Evolutionary conservation across 2,797 vertebrate species (phyloP).

Genomic region (Bovichtus variegatus): DNA sequence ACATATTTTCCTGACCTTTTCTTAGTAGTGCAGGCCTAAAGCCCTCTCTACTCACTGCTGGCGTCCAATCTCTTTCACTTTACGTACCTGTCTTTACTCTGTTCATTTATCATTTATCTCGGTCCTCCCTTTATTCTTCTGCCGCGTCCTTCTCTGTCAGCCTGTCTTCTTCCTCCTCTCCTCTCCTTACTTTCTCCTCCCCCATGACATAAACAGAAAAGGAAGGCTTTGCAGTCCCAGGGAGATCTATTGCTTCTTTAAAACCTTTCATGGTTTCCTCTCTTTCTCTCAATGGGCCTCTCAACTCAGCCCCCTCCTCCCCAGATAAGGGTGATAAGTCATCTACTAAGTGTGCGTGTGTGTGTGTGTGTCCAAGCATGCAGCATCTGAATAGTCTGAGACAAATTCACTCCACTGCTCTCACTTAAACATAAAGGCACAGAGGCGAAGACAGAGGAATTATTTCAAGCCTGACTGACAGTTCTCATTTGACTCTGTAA

Average conservation of each 20-base stretch:
- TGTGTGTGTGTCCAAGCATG: slow-evolving; percentile 37
- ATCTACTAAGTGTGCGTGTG: slow-evolving; percentile 30
- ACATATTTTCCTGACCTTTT: slow-evolving; percentile 39
- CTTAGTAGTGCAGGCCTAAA: slow-evolving; percentile 64
- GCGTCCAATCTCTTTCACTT: slow-evolving; percentile 61
- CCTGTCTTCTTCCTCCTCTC: slow-evolving; percentile 41
- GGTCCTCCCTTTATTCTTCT: slow-evolving; percentile 51
- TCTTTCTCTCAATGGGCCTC: slow-evolving; percentile 64
- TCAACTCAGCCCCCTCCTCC: slow-evolving; percentile 46
- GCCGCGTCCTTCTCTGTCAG: slow-evolving; percentile 72
- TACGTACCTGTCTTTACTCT: slow-evolving; percentile 55
- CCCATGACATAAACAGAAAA: slow-evolving; percentile 64
- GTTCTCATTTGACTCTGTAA: slow-evolving; percentile 44
- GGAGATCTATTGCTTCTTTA: slow-evolving; percentile 73
- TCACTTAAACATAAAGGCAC: slow-evolving; percentile 46
- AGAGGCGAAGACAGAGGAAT: slow-evolving; percentile 43
- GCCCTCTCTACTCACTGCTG: slow-evolving; percentile 50
- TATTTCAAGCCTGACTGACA: slow-evolving; percentile 57
- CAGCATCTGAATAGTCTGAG: slow-evolving; percentile 41
- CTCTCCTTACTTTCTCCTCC: slow-evolving; percentile 48
- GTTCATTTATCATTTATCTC: slow-evolving; percentile 67
- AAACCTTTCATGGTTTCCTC: slow-evolving; percentile 63
- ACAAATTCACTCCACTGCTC: slow-evolving; percentile 38
- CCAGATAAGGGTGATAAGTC: slow-evolving; percentile 68
- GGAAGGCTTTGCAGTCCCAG: slow-evolving; percentile 54